Percentiles rank a stretch among this genome's conserved stretches.
phyloP scores from a whole-genome alignment of 2,888 invertebrate species.

The Drosophila antonietae region DNA sequence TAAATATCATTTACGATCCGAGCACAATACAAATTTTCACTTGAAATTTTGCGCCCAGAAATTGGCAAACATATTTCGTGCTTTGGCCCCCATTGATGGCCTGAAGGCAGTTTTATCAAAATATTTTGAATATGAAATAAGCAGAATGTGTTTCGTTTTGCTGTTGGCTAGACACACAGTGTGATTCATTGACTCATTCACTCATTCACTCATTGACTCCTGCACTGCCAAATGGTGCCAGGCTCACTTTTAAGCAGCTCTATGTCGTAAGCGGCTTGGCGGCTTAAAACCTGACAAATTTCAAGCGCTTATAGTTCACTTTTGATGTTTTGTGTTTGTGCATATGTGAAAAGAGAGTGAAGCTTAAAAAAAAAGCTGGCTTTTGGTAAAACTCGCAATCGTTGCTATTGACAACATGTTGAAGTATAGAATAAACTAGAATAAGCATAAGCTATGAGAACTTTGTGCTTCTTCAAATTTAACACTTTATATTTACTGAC shows the following conservation, averaged over 20 bases:
- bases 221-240: neutral
- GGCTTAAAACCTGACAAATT: constrained; percentile 1
- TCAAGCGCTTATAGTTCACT: neutral
- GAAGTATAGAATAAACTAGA: neutral
- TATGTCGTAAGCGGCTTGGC: neutral
- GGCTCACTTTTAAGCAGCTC: neutral
- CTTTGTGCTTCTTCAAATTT: no score
- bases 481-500: no score
- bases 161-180: neutral
- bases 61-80: constrained; percentile 22
- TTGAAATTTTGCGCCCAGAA: constrained; percentile 43
- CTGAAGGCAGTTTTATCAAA: neutral
- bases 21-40: constrained; percentile 63
- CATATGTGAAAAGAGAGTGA: neutral
- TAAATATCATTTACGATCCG: constrained; percentile 44
- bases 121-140: constrained; percentile 4
- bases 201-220: neutral
- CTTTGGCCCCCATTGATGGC: neutral
- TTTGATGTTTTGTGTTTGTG: neutral
- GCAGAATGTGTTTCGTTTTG: neutral
- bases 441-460: neutral
- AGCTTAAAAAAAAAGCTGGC: neutral
- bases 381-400: neutral
- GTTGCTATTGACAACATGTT: neutral
- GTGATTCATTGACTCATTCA: neutral